Conservation (phyloP, 2,888 invertebrate species). For the Macrosiphum euphorbiae region DNA sequence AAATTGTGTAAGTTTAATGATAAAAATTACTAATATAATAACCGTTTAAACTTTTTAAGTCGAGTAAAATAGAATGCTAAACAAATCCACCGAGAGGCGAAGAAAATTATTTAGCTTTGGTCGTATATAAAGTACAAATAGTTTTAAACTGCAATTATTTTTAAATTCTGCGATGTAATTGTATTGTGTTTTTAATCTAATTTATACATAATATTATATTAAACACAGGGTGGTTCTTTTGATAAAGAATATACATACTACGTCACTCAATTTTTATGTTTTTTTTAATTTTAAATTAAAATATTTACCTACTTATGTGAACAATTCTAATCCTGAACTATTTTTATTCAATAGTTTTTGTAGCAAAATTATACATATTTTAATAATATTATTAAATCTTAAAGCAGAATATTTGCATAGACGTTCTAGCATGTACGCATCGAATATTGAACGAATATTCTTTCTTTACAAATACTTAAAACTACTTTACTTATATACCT, state of each 20-base stretch:
- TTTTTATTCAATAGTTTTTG: neutral
- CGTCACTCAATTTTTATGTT: neutral
- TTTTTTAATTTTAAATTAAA: no score
- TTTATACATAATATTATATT: neutral
- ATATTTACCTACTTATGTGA: neutral
- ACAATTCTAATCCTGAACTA: neutral
- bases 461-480: neutral
- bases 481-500: neutral
- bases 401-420: neutral
- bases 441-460: neutral
- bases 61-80: neutral
- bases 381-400: neutral
- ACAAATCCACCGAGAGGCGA: neutral
- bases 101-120: slow-evolving; percentile 15
- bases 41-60: slow-evolving; percentile 31
- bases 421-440: neutral
- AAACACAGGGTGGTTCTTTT: neutral
- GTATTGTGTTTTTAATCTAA: neutral
- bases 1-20: slow-evolving; percentile 20
- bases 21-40: slow-evolving; percentile 34
- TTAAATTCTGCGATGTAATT: neutral
- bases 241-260: neutral
- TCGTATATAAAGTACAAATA: slow-evolving; percentile 3
- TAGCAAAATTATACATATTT: neutral
- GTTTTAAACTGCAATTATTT: neutral